Conservation (phyloP, 2,113 vertebrate species). For the Phodopus roborovskii region DNA sequence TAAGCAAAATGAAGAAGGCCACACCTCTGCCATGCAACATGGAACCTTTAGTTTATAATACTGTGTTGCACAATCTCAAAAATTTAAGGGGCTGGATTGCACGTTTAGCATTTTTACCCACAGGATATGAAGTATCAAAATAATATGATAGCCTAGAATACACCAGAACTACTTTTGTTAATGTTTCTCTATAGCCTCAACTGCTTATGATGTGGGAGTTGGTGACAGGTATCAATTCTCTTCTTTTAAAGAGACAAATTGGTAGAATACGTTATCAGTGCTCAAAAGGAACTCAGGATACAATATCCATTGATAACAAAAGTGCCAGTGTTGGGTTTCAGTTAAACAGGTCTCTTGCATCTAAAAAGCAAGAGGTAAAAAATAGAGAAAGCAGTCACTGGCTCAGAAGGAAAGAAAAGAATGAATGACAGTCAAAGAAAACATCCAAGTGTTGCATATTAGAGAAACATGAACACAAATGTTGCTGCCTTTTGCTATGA, state of each 20-base stretch:
- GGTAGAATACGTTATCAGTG: background rate
- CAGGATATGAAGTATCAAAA: background rate
- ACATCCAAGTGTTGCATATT: background rate
- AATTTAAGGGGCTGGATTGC: background rate
- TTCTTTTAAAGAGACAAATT: background rate
- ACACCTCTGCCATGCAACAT: background rate
- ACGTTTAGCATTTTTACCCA: background rate
- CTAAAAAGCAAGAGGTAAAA: slow-evolving; percentile 10
- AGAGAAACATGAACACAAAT: background rate
- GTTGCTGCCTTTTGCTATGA: background rate
- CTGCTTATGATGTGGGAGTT: background rate
- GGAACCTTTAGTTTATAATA: background rate
- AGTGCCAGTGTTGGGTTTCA: background rate
- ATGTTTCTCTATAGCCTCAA: background rate
- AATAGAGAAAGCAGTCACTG: background rate
- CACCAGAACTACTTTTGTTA: background rate
- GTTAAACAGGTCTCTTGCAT: background rate
- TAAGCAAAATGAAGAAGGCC: background rate
- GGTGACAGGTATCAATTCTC: background rate
- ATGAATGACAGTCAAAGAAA: background rate
- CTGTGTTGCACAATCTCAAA: background rate
- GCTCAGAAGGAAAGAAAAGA: background rate
- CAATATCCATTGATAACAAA: background rate
- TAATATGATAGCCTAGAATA: background rate
- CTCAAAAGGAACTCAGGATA: background rate